Evolutionary conservation across 2,888 invertebrate genomes (phyloP), one percentile per base, ranked within the genome.

Genomic region (Scrobipalpa costella): DNA sequence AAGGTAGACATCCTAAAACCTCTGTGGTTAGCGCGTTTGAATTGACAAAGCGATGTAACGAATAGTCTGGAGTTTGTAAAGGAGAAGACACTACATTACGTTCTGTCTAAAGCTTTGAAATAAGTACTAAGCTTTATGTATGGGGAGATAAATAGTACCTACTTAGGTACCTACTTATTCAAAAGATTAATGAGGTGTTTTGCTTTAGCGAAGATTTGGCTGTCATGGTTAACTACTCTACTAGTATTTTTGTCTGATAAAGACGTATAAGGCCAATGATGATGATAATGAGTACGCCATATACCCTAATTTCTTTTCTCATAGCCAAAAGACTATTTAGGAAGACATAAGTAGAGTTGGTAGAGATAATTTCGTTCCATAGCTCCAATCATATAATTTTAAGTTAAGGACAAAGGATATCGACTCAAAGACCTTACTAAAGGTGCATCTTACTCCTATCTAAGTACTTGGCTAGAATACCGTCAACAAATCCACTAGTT

Each of bases 1-100:
- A 27, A 38, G 38, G 58, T 58, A 58, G 57, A 58, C 19, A 38
- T 40, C 40, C 58, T 58, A 58, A 58, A 58, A 58, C 40, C 58
- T 36, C 40, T 40, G 55, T 55, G 55, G 55, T 55, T 55, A 55
- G 55, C 55, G 27, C 55, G 55, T 55, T 34, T 55, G 55, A 55
- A 55, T 55, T 55, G 55, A 55, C 55, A 55, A 55, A 27, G 55
- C 55, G 27, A 55, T 55, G 55, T 34, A 34, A 55, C 34, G 33
- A 52, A 52, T 52, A 27, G 50, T 27, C 50, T 52, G 13, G 55
- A 55, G 15, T 34, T 33, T 55, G 55, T 55, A n/a, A 7, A 34
- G 34, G 55, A 55, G 19, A 15, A 27, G 34, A 49, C 15, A 34
- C 61, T 17, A 50, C 34, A 50, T 33, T 40, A 19, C 8, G 34